Conservation (phyloP, 2,888 invertebrate genomes). For the Ichneumoninae sp. region DNA sequence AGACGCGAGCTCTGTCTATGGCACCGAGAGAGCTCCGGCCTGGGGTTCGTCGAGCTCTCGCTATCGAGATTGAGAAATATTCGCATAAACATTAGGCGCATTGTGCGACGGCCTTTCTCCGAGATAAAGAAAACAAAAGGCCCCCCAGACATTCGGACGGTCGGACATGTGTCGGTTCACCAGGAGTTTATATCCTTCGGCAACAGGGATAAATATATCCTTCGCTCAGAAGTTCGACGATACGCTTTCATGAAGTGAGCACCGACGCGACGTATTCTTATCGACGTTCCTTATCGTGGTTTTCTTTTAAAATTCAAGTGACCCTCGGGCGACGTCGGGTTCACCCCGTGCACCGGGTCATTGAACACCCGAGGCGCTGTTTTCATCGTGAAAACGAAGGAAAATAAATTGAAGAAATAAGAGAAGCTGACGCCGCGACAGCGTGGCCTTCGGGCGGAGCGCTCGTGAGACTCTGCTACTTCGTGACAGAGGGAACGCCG, state of each 20-base stretch:
- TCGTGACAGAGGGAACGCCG: neutral
- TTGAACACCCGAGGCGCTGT: slow-evolving; percentile 29
- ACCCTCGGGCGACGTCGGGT: slow-evolving; percentile 8
- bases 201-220: slow-evolving; percentile 23
- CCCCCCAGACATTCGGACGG: slow-evolving; percentile 50
- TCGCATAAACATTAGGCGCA: slow-evolving; percentile 59
- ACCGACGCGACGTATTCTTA: neutral
- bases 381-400: slow-evolving; percentile 15
- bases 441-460: neutral
- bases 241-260: neutral
- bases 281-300: slow-evolving; percentile 31
- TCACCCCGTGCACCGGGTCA: slow-evolving; percentile 1
- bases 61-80: slow-evolving; percentile 64
- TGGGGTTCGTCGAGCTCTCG: slow-evolving; percentile 49
- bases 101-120: slow-evolving; percentile 42
- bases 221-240: neutral
- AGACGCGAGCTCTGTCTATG: slow-evolving; percentile 42
- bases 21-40: slow-evolving; percentile 10
- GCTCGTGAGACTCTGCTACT: neutral
- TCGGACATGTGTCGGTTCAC: neutral
- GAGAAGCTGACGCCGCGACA: slow-evolving; percentile 27
- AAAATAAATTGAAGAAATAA: slow-evolving; percentile 6
- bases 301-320: slow-evolving; percentile 36
- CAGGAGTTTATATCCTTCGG: neutral
- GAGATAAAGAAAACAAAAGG: slow-evolving; percentile 16